Conservation (phyloP, 2,888 invertebrate species). For the Pardosa pseudoannulata region DNA sequence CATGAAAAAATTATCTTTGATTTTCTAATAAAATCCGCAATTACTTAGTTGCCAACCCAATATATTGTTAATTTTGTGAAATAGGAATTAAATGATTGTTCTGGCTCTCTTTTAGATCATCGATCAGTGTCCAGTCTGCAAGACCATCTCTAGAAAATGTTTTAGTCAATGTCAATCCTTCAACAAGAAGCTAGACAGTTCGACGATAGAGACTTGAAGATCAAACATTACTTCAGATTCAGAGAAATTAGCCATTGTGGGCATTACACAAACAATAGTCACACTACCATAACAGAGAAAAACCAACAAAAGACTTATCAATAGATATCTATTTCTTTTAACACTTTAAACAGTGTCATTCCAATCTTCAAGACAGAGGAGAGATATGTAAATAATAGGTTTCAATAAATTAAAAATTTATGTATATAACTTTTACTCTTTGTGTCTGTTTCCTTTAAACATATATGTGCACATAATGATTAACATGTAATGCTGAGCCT, state of each 20-base stretch:
- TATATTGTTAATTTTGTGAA: too few relatives aligned
- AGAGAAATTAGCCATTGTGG: neutral
- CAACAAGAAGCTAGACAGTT: neutral
- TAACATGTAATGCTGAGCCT: too few relatives aligned
- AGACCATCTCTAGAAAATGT: conserved; percentile 31
- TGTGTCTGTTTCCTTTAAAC: too few relatives aligned
- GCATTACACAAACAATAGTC: too few relatives aligned
- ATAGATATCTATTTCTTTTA: neutral
- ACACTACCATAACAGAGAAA: too few relatives aligned
- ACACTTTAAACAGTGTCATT: neutral
- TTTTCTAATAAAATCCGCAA: too few relatives aligned
- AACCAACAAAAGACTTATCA: neutral
- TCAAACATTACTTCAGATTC: neutral
- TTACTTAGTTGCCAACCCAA: too few relatives aligned
- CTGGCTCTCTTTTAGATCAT: conserved; percentile 38
- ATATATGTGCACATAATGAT: too few relatives aligned
- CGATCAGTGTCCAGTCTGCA: conserved; percentile 38
- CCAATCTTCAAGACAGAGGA: neutral
- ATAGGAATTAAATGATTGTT: too few relatives aligned
- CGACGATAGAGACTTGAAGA: neutral
- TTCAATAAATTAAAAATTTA: neutral
- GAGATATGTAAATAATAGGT: conserved; percentile 8
- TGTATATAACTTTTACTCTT: neutral
- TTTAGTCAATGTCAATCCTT: conserved; percentile 19
- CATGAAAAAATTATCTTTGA: too few relatives aligned